A percentile compares a stretch with the other conserved stretches of the same genome.
These are phyloP conservation scores for Mastomys natalensis DNA, from an alignment of 2,113 vertebrate genomes.

Conservation along the genomic window DNA sequence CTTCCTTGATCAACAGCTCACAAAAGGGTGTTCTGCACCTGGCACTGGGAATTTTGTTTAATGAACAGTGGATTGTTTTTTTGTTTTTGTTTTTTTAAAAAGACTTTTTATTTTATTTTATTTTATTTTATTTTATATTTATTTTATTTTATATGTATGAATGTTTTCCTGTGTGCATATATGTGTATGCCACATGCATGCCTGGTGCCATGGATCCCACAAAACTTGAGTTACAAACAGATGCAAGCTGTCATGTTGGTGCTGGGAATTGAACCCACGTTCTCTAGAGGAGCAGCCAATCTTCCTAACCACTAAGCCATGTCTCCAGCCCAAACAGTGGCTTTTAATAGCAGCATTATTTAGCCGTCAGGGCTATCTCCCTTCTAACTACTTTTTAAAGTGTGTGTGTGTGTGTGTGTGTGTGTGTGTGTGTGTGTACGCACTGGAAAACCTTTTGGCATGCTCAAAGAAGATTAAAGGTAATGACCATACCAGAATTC, in stretches of 20 bases:
- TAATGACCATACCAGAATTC: background rate
- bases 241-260: too few species aligned
- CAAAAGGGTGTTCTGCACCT: background rate
- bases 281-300: too few species aligned
- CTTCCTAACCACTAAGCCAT: too few species aligned
- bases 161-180: too few species aligned
- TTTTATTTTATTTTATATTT: too few species aligned
- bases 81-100: background rate
- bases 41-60: background rate
- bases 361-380: background rate
- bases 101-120: too few species aligned
- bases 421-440: background rate
- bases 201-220: too few species aligned
- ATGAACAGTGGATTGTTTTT: background rate
- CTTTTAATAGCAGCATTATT: background rate
- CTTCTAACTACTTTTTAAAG: background rate
- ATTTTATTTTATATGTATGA: too few species aligned
- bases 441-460: background rate
- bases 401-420: background rate
- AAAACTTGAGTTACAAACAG: too few species aligned
- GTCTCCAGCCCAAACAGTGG: background rate
- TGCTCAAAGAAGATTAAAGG: background rate
- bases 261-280: too few species aligned
- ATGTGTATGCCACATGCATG: too few species aligned
- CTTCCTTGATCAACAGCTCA: background rate